These are phyloP conservation scores for Lutjanus campechanus DNA, from an alignment of 2,797 vertebrate genomes.

Conservation along the genomic window DNA sequence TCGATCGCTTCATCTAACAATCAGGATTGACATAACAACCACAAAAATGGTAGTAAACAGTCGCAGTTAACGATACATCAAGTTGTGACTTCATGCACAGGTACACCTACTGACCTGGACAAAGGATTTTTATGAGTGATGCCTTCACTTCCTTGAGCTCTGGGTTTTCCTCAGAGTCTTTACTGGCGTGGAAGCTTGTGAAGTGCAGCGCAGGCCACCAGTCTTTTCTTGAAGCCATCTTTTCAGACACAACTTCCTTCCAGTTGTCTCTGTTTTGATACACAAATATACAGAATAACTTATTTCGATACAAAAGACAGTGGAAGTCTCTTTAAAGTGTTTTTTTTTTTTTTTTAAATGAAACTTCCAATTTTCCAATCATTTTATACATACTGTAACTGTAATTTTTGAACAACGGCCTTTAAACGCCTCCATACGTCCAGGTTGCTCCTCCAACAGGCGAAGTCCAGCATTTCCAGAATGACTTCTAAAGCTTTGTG, in stretches of 20 bases:
- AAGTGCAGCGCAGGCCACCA: constrained; percentile 95
- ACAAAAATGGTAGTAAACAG: neutral
- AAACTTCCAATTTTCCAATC: neutral
- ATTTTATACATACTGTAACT: constrained; percentile 80
- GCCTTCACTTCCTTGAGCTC: constrained; percentile 86
- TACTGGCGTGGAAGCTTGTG: constrained; percentile 84
- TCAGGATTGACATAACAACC: no score
- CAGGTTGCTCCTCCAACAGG: constrained; percentile 88
- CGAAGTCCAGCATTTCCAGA: constrained; percentile 90
- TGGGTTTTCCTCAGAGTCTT: constrained; percentile 80
- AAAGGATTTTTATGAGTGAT: constrained; percentile 80
- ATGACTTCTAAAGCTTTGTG: constrained; percentile 85
- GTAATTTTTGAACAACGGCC: constrained; percentile 78
- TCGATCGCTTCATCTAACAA: no score
- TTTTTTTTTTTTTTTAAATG: no score
- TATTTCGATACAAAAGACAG: neutral
- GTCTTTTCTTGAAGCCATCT: constrained; percentile 86
- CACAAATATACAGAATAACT: constrained; percentile 3
- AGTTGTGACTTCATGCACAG: neutral
- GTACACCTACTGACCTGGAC: constrained; percentile 81
- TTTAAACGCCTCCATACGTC: constrained; percentile 88
- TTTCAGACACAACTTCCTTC: constrained; percentile 57
- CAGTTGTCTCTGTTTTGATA: constrained; percentile 54
- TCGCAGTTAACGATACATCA: neutral
- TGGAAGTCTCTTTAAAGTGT: neutral